A percentile compares a stretch with the other conserved stretches of the same genome.
Conservation (phyloP, 2,797 vertebrate species). For the Hyperoplus lanceolatus region DNA sequence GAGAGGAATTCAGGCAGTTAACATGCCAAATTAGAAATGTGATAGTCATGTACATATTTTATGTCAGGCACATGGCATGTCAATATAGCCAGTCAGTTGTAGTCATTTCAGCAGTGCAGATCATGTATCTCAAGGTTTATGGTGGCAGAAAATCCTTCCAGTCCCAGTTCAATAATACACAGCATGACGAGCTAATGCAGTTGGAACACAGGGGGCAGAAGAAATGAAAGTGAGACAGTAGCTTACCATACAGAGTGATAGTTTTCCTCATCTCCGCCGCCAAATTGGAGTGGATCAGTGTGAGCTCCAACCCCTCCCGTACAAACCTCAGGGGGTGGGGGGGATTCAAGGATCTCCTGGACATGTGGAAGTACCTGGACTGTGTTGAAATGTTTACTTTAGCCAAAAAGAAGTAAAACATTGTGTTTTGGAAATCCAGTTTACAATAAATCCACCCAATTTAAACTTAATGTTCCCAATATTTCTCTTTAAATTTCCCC, state of each 20-base stretch:
- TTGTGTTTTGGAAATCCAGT: not conserved
- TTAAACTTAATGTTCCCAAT: slow-evolving; percentile 8
- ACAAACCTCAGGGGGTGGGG: slow-evolving; percentile 24
- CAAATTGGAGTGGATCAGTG: slow-evolving; percentile 51
- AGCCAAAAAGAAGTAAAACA: slow-evolving; percentile 13
- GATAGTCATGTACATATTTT: slow-evolving; percentile 1
- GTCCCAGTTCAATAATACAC: slow-evolving; percentile 16
- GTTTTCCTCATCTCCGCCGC: slow-evolving; percentile 35
- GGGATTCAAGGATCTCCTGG: slow-evolving; percentile 28
- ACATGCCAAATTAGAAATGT: slow-evolving; percentile 11
- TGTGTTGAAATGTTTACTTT: slow-evolving; percentile 8
- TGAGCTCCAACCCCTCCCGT: slow-evolving; percentile 26
- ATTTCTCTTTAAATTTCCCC: slow-evolving; percentile 16
- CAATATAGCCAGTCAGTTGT: not conserved
- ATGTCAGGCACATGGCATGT: not conserved
- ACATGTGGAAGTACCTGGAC: slow-evolving; percentile 8
- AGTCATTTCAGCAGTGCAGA: slow-evolving; percentile 8
- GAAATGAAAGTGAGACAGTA: slow-evolving; percentile 43
- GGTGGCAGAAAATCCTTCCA: slow-evolving; percentile 26
- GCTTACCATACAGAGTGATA: slow-evolving; percentile 18
- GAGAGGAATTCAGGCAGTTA: slow-evolving; percentile 2
- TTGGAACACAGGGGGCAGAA: slow-evolving; percentile 29
- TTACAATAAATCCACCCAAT: not conserved
- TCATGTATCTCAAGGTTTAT: slow-evolving; percentile 33
- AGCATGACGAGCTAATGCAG: slow-evolving; percentile 28